Percentiles rank a stretch among this genome's conserved stretches.
Conservation (phyloP, 2,888 invertebrate genomes). For the Euzetes globulus region DNA sequence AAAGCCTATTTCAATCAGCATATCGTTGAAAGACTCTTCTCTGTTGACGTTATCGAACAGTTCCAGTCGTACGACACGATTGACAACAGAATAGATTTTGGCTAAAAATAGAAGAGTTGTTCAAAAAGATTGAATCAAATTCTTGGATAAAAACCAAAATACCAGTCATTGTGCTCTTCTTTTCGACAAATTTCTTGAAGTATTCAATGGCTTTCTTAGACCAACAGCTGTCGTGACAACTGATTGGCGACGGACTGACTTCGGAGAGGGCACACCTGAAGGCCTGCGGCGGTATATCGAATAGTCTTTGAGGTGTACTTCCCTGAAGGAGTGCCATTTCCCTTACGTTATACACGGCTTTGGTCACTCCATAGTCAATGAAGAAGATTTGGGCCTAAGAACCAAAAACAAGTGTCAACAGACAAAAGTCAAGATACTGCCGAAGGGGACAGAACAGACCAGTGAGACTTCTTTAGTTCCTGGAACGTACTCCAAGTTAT, state of each 20-base stretch:
- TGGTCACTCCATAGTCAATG: slow-evolving; percentile 65
- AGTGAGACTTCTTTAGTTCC: neutral
- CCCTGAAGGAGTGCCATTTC: neutral
- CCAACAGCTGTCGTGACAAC: slow-evolving; percentile 59
- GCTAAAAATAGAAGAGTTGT: slow-evolving; percentile 18
- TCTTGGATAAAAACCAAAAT: neutral
- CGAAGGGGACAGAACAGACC: no score
- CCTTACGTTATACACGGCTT: neutral
- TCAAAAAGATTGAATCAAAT: neutral
- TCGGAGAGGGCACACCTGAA: slow-evolving; percentile 64
- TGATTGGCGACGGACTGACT: slow-evolving; percentile 60
- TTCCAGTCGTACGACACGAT: slow-evolving; percentile 62
- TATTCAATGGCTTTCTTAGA: slow-evolving; percentile 50
- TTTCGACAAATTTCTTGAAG: slow-evolving; percentile 43
- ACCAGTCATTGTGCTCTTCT: slow-evolving; percentile 40
- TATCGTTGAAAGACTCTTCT: slow-evolving; percentile 56
- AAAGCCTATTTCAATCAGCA: slow-evolving; percentile 56
- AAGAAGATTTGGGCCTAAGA: slow-evolving; percentile 57
- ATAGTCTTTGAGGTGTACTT: neutral
- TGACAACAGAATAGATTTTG: slow-evolving; percentile 63
- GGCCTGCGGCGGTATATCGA: slow-evolving; percentile 48
- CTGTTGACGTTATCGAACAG: slow-evolving; percentile 46
- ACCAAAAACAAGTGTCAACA: neutral
- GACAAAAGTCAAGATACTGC: neutral
- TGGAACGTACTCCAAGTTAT: neutral